Conservation (phyloP, 1,140 invertebrate species). For the Scaptomyza montana region DNA sequence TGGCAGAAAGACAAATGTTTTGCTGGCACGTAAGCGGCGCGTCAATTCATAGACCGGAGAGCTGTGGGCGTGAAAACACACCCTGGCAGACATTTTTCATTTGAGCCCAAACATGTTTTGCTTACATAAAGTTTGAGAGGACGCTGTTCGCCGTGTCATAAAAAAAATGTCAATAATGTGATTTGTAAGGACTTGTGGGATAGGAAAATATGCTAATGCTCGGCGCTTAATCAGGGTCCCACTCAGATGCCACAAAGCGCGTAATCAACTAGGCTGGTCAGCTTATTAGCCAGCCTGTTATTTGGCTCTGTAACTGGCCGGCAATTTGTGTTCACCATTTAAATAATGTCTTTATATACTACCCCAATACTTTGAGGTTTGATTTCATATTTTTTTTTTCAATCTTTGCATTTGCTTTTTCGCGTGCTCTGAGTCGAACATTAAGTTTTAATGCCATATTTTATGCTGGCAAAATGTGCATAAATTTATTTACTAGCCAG, state of each 20-base stretch:
- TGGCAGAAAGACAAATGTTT: conserved; percentile 74
- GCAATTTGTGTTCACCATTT: conserved; percentile 49
- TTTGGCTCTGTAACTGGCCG: conserved; percentile 39
- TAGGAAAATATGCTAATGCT: conserved; percentile 66
- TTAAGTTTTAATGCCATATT: conserved; percentile 81
- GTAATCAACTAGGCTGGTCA: conserved; percentile 45
- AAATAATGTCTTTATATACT: conserved; percentile 62
- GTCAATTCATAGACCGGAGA: conserved; percentile 56
- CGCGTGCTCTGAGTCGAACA: conserved; percentile 67
- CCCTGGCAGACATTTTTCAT: conserved; percentile 45
- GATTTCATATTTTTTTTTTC: conserved; percentile 12
- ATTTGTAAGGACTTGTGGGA: conserved; percentile 59
- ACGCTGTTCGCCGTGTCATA: conserved; percentile 61
- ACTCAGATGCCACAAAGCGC: conserved; percentile 2
- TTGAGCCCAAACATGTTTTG: conserved; percentile 40
- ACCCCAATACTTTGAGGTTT: background rate
- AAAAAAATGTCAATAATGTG: conserved; percentile 78
- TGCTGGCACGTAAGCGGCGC: conserved; percentile 68
- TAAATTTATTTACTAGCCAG: conserved; percentile 67
- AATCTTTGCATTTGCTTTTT: conserved; percentile 2
- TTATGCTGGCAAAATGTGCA: conserved; percentile 74
- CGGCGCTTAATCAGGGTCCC: conserved; percentile 53
- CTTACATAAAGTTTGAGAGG: conserved; percentile 45
- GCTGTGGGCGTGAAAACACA: conserved; percentile 11
- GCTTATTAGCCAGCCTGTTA: conserved; percentile 68